Conservation (phyloP, 2,797 vertebrate genomes). For the Salarias fasciatus region DNA sequence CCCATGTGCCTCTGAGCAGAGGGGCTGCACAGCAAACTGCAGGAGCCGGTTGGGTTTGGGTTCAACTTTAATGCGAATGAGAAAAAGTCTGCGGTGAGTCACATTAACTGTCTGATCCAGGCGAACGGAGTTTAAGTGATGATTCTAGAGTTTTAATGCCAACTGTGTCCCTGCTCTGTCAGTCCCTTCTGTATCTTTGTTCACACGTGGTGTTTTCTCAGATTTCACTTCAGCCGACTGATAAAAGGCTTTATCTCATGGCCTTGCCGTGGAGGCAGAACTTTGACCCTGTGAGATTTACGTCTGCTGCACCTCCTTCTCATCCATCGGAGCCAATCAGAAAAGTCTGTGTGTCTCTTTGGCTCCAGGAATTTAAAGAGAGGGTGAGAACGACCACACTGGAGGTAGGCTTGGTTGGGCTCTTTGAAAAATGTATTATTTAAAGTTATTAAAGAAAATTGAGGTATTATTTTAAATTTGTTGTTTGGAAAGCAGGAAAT, state of each 20-base stretch:
- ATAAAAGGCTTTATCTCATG: slow-evolving; percentile 74
- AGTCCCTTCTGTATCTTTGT: slow-evolving; percentile 6
- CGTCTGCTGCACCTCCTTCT: slow-evolving; percentile 29
- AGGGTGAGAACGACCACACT: slow-evolving; percentile 24
- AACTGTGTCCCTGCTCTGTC: not conserved
- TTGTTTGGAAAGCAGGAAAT: no score
- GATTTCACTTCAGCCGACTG: slow-evolving; percentile 41
- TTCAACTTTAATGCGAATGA: slow-evolving; percentile 15
- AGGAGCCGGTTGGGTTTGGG: no score
- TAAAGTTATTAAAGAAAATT: no score
- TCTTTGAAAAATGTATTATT: not conserved
- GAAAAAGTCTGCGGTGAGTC: slow-evolving; percentile 50
- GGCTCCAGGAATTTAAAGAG: slow-evolving; percentile 11
- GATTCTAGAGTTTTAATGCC: not conserved
- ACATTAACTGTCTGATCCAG: no score
- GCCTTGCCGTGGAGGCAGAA: slow-evolving; percentile 47
- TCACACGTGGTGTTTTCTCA: slow-evolving; percentile 69
- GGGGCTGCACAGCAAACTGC: slow-evolving; percentile 24
- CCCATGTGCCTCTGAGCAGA: slow-evolving; percentile 57
- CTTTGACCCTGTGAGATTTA: slow-evolving; percentile 73
- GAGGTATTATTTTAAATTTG: no score
- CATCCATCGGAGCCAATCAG: slow-evolving; percentile 41
- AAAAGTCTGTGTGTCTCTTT: slow-evolving; percentile 27
- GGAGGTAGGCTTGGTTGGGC: slow-evolving; percentile 47
- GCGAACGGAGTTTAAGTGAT: no score